Conservation (phyloP, 2,888 invertebrate species). For the Drosophila prolongata region DNA sequence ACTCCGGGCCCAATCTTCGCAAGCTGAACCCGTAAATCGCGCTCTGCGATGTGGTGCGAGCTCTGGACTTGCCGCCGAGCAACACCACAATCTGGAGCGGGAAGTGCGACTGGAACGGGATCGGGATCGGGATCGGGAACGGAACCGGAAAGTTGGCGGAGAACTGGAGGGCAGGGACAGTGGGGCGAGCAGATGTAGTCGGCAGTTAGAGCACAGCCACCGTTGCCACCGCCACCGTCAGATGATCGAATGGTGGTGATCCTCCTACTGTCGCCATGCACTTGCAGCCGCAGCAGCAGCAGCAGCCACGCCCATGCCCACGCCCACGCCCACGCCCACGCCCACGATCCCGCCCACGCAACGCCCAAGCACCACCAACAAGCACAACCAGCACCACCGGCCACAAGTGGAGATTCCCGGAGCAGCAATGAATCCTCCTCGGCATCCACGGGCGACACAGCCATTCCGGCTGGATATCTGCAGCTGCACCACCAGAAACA, state of each 20-base stretch:
- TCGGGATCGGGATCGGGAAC: neutral
- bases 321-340: conserved; percentile 31
- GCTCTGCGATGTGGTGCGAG: conserved; percentile 38
- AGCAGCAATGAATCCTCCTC: conserved; percentile 75
- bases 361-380: conserved; percentile 32
- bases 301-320: conserved; percentile 42
- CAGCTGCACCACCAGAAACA: conserved; percentile 43
- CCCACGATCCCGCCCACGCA: conserved; percentile 29
- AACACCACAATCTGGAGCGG: conserved; percentile 24
- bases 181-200: conserved; percentile 59
- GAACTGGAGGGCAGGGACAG: conserved; percentile 9
- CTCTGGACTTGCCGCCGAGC: conserved; percentile 33
- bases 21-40: conserved; percentile 29
- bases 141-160: conserved; percentile 4
- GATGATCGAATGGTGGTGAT: conserved; percentile 85
- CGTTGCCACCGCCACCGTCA: conserved; percentile 67
- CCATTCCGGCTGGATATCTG: conserved; percentile 76
- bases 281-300: conserved; percentile 73
- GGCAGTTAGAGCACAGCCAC: conserved; percentile 47
- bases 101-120: neutral
- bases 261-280: conserved; percentile 84
- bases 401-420: conserved; percentile 21
- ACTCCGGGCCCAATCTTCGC: conserved; percentile 14
- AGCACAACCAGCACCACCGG: conserved; percentile 17
- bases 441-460: conserved; percentile 83